Base-by-base conservation (phyloP, 2,888 invertebrate genomes). In the Furcula furcula region DNA sequence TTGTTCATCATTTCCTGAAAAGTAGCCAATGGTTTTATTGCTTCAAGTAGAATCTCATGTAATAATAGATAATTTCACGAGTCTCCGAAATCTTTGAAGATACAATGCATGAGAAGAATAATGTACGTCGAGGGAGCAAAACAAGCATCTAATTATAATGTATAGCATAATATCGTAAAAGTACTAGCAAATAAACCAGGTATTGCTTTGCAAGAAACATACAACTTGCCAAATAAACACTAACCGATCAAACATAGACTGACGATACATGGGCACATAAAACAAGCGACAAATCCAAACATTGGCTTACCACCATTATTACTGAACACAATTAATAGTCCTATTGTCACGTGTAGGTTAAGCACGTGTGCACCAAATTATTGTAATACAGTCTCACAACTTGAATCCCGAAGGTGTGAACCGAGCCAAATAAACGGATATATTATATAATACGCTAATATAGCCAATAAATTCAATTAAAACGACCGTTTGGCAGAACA, bases 321-420 rank as follows among this genome's bases (percentile, higher is more conserved):
- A 12, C 10, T 6, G 18, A 28, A 18, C 18, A 28, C 20, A 11
- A 34, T 22, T 35, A 23, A 31, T 41, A 26, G 10, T 16, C 18
- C 13, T 13, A 31, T 20, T 18, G 13, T 16, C n/a, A 31, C 9
- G 9, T 16, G 22, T 29, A 32, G 28, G 14, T 26, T 35, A 22
- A 36, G 33, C 11, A 9, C 35, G 27, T 29, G 11, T 34, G 25
- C 18, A 28, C 16, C 18, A 11, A 18, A 28, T 44, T 9, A 38
- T 13, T 22, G 7, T 32, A 30, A 38, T 35, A 29, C 31, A 37
- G 44, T 44, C 34, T 10, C 11, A 9, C 34, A 54, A 56, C 48
- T 56, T 48, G 18, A 16, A 11, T 54, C 55, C 55, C 55, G 13
- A 29, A 36, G 48, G 55, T 44, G n/a, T 36, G 15, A 48, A 21